Percentiles rank a stretch among this genome's conserved stretches.
These are phyloP conservation scores for Illadopsis cleaveri DNA, from an alignment of 2,113 vertebrate genomes.

Conservation along the genomic window DNA sequence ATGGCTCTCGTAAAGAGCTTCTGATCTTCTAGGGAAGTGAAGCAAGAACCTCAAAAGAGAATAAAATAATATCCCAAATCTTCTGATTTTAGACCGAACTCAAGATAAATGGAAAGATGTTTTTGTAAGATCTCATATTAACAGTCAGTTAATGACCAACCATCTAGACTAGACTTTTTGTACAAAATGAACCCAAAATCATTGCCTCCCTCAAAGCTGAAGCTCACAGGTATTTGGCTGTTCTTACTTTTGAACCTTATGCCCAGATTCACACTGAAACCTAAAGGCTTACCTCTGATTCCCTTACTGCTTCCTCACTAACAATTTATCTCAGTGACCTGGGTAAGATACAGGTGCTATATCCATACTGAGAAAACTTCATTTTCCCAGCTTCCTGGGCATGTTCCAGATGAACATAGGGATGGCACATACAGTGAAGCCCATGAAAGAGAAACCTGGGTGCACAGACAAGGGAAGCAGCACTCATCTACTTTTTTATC, in stretches of 20 bases:
- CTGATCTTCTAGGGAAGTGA: not conserved
- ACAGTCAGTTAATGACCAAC: not conserved
- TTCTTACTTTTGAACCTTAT: not conserved
- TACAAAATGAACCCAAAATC: not conserved
- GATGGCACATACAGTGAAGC: not conserved
- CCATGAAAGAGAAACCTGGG: not conserved
- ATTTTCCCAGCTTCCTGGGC: not conserved
- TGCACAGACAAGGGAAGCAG: not conserved
- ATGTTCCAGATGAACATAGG: not conserved
- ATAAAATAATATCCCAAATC: not conserved
- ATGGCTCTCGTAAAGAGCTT: not conserved
- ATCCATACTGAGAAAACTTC: not conserved
- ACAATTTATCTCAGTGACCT: not conserved
- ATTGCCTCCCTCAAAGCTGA: not conserved
- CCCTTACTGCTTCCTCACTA: not conserved
- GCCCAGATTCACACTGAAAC: not conserved
- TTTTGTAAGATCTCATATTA: conserved; percentile 33
- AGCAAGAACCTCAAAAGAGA: not conserved
- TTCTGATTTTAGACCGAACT: not conserved
- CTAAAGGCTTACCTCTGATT: not conserved
- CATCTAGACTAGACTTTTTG: not conserved
- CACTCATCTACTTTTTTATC: not conserved
- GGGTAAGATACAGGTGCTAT: not conserved
- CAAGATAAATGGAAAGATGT: not conserved
- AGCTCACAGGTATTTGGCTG: not conserved